Conservation (phyloP, 1,140 invertebrate species). For the Scylla paramamosain region DNA sequence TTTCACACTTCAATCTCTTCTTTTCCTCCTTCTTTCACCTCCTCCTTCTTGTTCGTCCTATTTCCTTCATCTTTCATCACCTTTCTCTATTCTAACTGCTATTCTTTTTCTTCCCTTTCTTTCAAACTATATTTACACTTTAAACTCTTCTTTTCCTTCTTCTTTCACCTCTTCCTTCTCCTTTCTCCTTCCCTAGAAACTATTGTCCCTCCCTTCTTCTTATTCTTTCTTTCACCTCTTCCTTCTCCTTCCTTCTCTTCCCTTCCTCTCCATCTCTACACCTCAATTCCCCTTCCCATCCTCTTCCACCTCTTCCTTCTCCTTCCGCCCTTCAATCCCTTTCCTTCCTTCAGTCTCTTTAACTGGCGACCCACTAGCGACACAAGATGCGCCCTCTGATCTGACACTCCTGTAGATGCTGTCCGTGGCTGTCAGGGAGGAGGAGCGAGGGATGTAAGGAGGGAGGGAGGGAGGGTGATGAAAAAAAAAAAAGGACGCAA, state of each 20-base stretch:
- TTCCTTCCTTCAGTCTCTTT: too few relatives aligned
- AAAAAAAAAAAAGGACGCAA: too few relatives aligned
- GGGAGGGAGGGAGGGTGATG: too few relatives aligned
- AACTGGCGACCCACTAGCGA: too few relatives aligned
- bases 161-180: background rate
- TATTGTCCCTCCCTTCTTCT: background rate
- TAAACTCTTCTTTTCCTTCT: background rate
- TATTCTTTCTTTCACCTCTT: background rate
- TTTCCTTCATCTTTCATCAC: background rate
- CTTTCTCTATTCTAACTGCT: too few relatives aligned
- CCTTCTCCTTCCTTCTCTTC: background rate
- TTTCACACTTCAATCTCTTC: background rate
- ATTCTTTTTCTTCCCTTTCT: too few relatives aligned
- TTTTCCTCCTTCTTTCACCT: background rate
- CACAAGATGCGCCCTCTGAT: too few relatives aligned
- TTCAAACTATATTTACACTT: too few relatives aligned
- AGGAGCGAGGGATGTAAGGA: too few relatives aligned
- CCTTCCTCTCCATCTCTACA: background rate
- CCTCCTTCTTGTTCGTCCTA: background rate
- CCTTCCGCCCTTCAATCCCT: too few relatives aligned
- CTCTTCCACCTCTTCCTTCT: background rate
- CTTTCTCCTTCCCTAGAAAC: background rate
- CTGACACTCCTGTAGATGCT: too few relatives aligned
- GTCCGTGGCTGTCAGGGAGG: too few relatives aligned
- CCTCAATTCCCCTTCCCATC: background rate